Percentiles rank a stretch among this genome's conserved stretches.
Evolutionary conservation across 2,888 invertebrate genomes (phyloP).

Genomic region (Lepidonotus clava): DNA sequence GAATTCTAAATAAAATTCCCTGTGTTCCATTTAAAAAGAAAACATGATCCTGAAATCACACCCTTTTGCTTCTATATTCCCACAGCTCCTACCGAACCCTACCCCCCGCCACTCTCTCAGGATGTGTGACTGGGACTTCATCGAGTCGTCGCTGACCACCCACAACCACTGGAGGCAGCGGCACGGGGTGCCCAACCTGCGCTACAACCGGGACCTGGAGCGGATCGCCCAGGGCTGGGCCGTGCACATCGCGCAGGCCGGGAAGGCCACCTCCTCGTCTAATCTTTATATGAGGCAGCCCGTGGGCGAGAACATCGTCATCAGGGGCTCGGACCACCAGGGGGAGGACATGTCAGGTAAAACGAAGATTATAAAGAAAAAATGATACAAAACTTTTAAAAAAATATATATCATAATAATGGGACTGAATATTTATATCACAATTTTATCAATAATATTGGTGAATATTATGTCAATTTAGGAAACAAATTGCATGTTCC

Average conservation of each 20-base stretch:
- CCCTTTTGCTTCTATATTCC: too few species aligned
- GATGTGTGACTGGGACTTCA: conserved; percentile 42
- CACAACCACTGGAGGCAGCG: conserved; percentile 38
- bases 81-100: too few species aligned
- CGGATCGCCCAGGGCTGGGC: conserved; percentile 36
- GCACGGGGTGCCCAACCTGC: background rate
- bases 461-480: too few species aligned
- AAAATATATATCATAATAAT: too few species aligned
- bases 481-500: too few species aligned
- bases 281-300: conserved; percentile 26
- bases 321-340: background rate
- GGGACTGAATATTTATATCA: too few species aligned
- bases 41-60: too few species aligned
- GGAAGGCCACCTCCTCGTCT: background rate
- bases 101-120: background rate
- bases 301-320: conserved; percentile 23
- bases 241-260: conserved; percentile 11
- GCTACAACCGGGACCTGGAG: background rate
- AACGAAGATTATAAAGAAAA: too few species aligned
- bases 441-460: too few species aligned
- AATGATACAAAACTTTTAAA: too few species aligned
- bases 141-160: conserved; percentile 4
- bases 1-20: too few species aligned
- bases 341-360: conserved; percentile 23
- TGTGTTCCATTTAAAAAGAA: too few species aligned